phyloP scores from a whole-genome alignment of 2,113 vertebrate genomes.

The Microcebus ravelobensis region DNA sequence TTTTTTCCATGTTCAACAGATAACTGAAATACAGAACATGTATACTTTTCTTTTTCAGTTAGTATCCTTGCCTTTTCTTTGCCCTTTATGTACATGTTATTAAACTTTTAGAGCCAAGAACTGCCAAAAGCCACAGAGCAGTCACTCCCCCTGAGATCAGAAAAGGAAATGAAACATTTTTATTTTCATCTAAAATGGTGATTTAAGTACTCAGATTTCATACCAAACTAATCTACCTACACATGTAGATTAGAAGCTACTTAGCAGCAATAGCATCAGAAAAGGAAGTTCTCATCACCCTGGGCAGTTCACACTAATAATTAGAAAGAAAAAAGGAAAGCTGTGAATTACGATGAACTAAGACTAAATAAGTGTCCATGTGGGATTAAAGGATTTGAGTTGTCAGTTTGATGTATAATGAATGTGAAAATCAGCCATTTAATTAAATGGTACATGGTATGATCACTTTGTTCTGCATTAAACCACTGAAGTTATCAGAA shows the following conservation, averaged over 20 bases:
- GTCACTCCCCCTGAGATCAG: slow-evolving; percentile 63
- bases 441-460: slow-evolving; percentile 87
- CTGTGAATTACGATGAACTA: slow-evolving; percentile 95
- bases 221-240: slow-evolving; percentile 67
- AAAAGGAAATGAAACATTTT: slow-evolving; percentile 83
- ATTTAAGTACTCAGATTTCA: slow-evolving; percentile 77
- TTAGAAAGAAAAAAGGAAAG: slow-evolving; percentile 86
- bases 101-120: slow-evolving; percentile 67
- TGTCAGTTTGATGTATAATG: slow-evolving; percentile 90
- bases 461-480: slow-evolving; percentile 87
- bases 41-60: neutral
- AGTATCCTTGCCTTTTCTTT: neutral
- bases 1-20: slow-evolving; percentile 43
- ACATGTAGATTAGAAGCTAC: slow-evolving; percentile 82
- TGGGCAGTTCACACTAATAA: slow-evolving; percentile 90
- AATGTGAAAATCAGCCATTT: slow-evolving; percentile 88
- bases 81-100: slow-evolving; percentile 63
- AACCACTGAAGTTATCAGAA: slow-evolving; percentile 83
- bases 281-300: slow-evolving; percentile 85
- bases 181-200: slow-evolving; percentile 76
- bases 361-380: slow-evolving; percentile 91
- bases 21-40: neutral
- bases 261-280: slow-evolving; percentile 82
- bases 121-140: slow-evolving; percentile 70
- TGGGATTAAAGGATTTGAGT: slow-evolving; percentile 92